A percentile compares a stretch with the other conserved stretches of the same genome.
Conservation (phyloP, 2,888 invertebrate species). For the Trichogramma evanescens region DNA sequence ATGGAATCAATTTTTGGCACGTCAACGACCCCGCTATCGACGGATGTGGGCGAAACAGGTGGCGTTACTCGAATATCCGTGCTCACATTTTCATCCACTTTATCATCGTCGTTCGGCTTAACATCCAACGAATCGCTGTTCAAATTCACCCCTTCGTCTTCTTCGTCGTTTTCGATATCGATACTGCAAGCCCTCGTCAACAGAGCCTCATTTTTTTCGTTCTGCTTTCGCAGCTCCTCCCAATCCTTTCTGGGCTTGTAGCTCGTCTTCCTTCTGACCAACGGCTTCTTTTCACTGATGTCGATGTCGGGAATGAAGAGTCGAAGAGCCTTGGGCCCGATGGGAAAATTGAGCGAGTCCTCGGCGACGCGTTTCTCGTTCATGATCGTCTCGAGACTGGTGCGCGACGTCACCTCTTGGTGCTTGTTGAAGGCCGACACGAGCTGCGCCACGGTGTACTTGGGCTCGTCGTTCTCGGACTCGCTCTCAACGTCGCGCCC, state of each 20-base stretch:
- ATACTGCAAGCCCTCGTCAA: slow-evolving; percentile 28
- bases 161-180: slow-evolving; percentile 35
- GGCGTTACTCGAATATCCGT: slow-evolving; percentile 1
- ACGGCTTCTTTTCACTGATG: slow-evolving; percentile 38
- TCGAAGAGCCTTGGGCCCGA: slow-evolving; percentile 47
- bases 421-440: slow-evolving; percentile 50
- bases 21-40: slow-evolving; percentile 34
- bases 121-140: slow-evolving; percentile 22
- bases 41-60: slow-evolving; percentile 9
- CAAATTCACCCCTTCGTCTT: slow-evolving; percentile 32
- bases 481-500: slow-evolving; percentile 43
- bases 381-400: slow-evolving; percentile 48
- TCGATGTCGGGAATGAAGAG: slow-evolving; percentile 50
- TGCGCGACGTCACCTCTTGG: slow-evolving; percentile 47
- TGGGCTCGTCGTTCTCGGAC: slow-evolving; percentile 47
- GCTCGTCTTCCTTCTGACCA: slow-evolving; percentile 42
- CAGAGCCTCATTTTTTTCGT: slow-evolving; percentile 42
- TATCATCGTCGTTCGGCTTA: slow-evolving; percentile 25
- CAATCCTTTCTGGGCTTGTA: slow-evolving; percentile 45
- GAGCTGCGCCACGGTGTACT: slow-evolving; percentile 48
- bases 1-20: not conserved
- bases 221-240: slow-evolving; percentile 43
- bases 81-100: not conserved
- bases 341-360: slow-evolving; percentile 41
- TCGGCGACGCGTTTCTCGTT: slow-evolving; percentile 39